Base-by-base conservation (phyloP, 1,140 invertebrate species). In the Gryon sp. region DNA sequence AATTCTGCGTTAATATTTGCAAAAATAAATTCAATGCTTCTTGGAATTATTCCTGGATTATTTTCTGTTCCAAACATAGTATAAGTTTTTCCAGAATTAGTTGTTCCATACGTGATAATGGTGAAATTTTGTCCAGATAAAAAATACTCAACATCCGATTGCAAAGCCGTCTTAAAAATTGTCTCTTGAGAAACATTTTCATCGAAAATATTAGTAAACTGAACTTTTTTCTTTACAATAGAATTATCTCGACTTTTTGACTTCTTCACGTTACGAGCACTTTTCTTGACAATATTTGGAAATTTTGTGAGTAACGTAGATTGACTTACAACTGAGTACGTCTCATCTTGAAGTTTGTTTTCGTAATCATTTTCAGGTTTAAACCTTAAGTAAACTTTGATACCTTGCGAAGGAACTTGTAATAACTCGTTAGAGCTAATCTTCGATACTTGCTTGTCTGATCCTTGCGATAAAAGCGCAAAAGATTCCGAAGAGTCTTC, bases 21-120 rank as follows among this genome's bases (percentile, higher is more conserved):
- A 79, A 96, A 97, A 2, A 97, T 83, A 63, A 93, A 92, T 80
- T 95, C 93, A 16, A 97, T 84, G 0, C 93, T 91, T 4, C 94
- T 89, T 0, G 95, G 94, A 30, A 97, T 90, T 12, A 97, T 89
- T 2, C 96, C 96, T 9, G 93, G 93, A 40, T 92, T 87, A 0
- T 85, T 84, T 2, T 91, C 88, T 15, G 92, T 92, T 0, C 94
- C 94, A 81, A 95, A 92, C 50, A 97, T 90, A 0, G 96, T 97
- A 80, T 92, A 96, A 2, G 86, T 82, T 57, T 88, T 88, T n/a
- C 87, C 86, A 0, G 86, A 81, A 69, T 86, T 80, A 0, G 69
- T 81, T 4, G 83, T 83, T 0, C 87, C 87, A 18, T 87, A 87
- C n/a, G 70, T 82, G 34, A 88, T 76, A 0, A 88, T 11, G 0